Percentiles rank a stretch among this genome's conserved stretches.
Evolutionary conservation across 2,113 vertebrate genomes (phyloP).

Genomic region (Ellobius talpinus): DNA sequence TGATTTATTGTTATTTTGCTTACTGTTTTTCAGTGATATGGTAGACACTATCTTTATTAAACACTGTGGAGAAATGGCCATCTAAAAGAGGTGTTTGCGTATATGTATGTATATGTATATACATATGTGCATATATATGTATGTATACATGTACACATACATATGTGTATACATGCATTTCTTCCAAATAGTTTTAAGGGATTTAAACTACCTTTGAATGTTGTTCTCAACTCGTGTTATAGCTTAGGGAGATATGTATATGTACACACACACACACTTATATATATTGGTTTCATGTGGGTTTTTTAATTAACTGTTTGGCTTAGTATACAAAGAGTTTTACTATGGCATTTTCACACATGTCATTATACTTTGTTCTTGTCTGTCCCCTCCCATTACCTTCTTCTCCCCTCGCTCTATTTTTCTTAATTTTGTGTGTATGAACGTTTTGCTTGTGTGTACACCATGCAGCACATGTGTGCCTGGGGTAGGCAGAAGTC

Average conservation of each 20-base stretch:
- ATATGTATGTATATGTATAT: too few species aligned
- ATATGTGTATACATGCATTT: neutral
- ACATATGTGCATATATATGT: rapidly evolving
- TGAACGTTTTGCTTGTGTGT: neutral
- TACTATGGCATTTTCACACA: neutral
- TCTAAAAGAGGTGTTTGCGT: neutral
- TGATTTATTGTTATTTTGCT: neutral
- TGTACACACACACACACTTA: too few species aligned
- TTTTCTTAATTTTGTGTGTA: neutral
- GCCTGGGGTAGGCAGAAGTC: neutral
- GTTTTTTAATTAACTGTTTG: neutral
- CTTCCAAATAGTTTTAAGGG: neutral
- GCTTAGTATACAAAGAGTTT: neutral
- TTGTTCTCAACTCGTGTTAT: neutral
- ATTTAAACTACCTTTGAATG: neutral
- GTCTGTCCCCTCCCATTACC: neutral
- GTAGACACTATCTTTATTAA: neutral
- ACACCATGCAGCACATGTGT: neutral
- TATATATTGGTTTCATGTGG: neutral
- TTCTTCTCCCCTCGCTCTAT: neutral
- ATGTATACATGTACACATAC: rapidly evolving
- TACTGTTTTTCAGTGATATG: neutral
- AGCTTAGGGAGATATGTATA: neutral
- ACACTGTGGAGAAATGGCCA: neutral
- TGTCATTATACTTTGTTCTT: neutral